Evolutionary conservation across 2,888 invertebrate genomes (phyloP).

Genomic region (Tyria jacobaeae): DNA sequence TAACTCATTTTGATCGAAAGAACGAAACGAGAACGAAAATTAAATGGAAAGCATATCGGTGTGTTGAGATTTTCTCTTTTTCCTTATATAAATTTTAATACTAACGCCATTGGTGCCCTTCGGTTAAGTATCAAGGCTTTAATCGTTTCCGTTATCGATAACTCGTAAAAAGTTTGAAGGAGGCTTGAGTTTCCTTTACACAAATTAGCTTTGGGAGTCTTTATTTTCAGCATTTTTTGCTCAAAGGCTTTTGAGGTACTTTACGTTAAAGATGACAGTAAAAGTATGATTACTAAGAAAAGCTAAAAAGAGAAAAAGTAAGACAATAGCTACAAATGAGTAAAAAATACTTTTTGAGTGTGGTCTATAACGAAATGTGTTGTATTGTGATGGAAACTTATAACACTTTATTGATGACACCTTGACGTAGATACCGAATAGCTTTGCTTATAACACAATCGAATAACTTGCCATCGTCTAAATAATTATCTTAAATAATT

Average conservation of each 20-base stretch:
- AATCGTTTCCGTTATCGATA: constrained; percentile 48
- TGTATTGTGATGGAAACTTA: too few relatives aligned
- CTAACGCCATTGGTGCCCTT: constrained; percentile 32
- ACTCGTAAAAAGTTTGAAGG: constrained; percentile 31
- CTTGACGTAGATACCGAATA: too few relatives aligned
- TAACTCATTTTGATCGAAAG: constrained; percentile 5
- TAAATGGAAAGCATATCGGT: constrained; percentile 14
- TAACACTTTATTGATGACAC: too few relatives aligned
- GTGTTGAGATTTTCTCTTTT: constrained; percentile 18
- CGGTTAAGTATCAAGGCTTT: constrained; percentile 30
- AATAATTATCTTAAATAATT: too few relatives aligned
- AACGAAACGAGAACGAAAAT: neutral
- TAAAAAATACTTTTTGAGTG: too few relatives aligned
- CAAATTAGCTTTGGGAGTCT: constrained; percentile 13
- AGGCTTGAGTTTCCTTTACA: constrained; percentile 19
- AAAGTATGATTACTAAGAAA: neutral
- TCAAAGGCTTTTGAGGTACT: constrained; percentile 7
- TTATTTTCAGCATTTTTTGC: constrained; percentile 13
- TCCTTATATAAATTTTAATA: constrained; percentile 36
- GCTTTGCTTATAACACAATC: too few relatives aligned
- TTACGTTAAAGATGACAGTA: constrained; percentile 2
- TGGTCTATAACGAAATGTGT: too few relatives aligned
- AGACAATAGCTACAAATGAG: too few relatives aligned
- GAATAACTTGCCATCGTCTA: too few relatives aligned
- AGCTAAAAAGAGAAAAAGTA: too few relatives aligned